These are phyloP conservation scores for Chaetura pelagica DNA, from an alignment of 2,113 vertebrate genomes.

Conservation along the genomic window DNA sequence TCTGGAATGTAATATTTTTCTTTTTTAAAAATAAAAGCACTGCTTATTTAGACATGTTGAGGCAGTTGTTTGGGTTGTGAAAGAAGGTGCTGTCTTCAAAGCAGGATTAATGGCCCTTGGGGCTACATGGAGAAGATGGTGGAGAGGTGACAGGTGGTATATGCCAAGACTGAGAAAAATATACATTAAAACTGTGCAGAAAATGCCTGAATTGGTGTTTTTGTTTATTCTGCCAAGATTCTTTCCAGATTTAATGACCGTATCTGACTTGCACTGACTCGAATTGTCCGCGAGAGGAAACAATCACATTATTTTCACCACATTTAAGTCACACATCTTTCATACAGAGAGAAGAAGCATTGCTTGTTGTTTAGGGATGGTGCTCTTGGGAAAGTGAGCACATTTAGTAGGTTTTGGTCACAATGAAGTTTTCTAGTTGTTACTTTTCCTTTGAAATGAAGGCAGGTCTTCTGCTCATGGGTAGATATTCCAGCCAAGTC, in stretches of 20 bases:
- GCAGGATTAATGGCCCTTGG: background rate
- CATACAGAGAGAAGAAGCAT: background rate
- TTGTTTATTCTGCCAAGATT: background rate
- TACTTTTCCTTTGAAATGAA: background rate
- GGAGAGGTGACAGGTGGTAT: background rate
- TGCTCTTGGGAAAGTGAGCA: background rate
- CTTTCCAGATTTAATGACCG: background rate
- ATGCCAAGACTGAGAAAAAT: background rate
- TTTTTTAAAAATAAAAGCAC: background rate
- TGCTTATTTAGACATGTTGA: background rate
- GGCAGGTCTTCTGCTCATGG: background rate
- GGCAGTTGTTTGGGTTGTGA: constrained; percentile 18
- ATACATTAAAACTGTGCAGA: background rate
- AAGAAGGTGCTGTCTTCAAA: constrained; percentile 21
- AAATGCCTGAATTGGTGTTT: background rate
- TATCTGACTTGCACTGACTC: background rate
- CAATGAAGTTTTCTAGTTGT: background rate
- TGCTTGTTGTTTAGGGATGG: background rate
- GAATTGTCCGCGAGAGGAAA: background rate
- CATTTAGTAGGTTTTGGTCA: background rate
- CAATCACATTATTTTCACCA: background rate
- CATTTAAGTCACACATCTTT: background rate
- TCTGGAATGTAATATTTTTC: background rate
- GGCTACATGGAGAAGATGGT: background rate
- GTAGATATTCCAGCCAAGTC: background rate